phyloP scores from a whole-genome alignment of 2,113 vertebrate genomes.

The Ahaetulla prasina region DNA sequence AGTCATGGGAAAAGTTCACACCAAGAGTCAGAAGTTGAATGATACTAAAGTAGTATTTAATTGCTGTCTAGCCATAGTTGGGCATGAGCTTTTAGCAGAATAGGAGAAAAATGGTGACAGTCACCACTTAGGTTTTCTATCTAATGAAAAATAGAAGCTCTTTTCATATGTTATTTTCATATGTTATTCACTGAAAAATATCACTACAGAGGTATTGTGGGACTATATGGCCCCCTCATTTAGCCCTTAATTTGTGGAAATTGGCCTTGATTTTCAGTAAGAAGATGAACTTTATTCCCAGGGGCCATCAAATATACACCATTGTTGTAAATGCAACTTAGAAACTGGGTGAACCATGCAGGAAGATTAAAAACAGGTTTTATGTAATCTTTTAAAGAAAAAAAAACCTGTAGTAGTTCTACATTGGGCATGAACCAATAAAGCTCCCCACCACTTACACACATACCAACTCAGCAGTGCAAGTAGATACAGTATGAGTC shows the following conservation, averaged over 20 bases:
- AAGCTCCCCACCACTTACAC: not conserved
- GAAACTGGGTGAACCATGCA: not conserved
- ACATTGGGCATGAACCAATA: not conserved
- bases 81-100: not conserved
- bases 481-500: not conserved
- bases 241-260: not conserved
- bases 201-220: not conserved
- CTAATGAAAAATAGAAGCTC: not conserved
- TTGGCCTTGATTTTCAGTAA: not conserved
- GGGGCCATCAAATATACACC: not conserved
- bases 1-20: not conserved
- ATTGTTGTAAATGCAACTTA: not conserved
- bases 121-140: not conserved
- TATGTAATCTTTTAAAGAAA: not conserved
- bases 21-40: not conserved
- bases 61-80: not conserved
- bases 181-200: not conserved
- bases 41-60: not conserved
- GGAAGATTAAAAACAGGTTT: not conserved
- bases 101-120: not conserved
- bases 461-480: not conserved
- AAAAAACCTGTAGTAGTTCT: not conserved
- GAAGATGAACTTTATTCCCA: not conserved
- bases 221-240: not conserved
- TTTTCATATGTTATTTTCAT: not conserved